A percentile compares a stretch with the other conserved stretches of the same genome.
Conservation (phyloP, 2,888 invertebrate genomes). For the Alloplasta piceator region DNA sequence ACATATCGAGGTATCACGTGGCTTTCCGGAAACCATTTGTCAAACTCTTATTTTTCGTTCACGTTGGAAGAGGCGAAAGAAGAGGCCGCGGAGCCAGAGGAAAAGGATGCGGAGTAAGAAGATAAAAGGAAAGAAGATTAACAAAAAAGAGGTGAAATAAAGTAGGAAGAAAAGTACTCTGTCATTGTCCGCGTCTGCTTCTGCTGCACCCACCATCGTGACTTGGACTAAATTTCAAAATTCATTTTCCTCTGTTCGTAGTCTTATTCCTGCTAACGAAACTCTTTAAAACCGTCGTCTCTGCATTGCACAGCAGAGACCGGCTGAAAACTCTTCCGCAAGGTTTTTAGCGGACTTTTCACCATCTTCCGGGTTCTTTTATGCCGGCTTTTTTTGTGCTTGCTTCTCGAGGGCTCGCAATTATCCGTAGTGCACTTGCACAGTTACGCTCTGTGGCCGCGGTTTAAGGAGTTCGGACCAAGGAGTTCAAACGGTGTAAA, state of each 20-base stretch:
- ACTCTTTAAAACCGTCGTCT: not conserved
- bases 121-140: not conserved
- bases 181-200: not conserved
- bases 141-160: not conserved
- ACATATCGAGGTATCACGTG: slow-evolving; percentile 7
- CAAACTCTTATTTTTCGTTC: not conserved
- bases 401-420: slow-evolving; percentile 39
- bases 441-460: too few species aligned
- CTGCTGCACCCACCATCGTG: not conserved
- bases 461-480: too few species aligned
- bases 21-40: slow-evolving; percentile 7
- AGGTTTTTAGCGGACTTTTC: slow-evolving; percentile 17
- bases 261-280: too few species aligned
- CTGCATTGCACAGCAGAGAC: not conserved
- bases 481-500: too few species aligned
- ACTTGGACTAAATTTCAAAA: slow-evolving; percentile 29
- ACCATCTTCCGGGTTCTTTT: not conserved
- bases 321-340: slow-evolving; percentile 4
- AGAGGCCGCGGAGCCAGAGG: too few species aligned
- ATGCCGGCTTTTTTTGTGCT: slow-evolving; percentile 2
- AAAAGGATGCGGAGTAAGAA: not conserved
- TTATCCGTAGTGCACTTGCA: slow-evolving; percentile 15
- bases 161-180: not conserved
- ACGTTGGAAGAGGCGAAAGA: not conserved
- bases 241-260: not conserved